Conservation (phyloP, 2,113 vertebrate genomes). For the Hyperoodon ampullatus region DNA sequence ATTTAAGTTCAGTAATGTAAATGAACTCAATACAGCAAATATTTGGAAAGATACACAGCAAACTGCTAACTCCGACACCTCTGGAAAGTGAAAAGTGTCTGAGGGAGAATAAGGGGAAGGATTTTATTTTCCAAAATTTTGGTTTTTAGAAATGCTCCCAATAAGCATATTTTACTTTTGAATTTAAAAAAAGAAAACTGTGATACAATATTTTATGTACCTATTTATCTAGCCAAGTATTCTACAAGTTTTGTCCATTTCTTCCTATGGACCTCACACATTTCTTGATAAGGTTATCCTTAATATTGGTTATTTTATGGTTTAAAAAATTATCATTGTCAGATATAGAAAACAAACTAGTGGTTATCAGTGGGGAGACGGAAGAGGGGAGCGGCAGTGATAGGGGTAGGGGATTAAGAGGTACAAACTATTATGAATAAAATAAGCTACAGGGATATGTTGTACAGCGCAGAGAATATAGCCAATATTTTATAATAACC, state of each 20-base stretch:
- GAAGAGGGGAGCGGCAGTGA: not conserved
- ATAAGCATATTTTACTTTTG: not conserved
- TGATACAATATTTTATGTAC: not conserved
- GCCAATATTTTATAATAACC: not conserved
- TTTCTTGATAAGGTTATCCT: not conserved
- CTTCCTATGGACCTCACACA: not conserved
- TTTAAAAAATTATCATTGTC: not conserved
- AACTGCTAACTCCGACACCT: not conserved
- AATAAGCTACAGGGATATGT: not conserved
- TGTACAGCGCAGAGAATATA: not conserved
- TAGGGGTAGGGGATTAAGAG: not conserved
- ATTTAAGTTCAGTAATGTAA: not conserved
- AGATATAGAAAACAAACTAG: not conserved
- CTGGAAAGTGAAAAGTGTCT: not conserved
- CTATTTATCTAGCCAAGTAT: not conserved
- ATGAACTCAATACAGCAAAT: not conserved
- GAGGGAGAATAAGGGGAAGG: not conserved
- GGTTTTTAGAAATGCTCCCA: not conserved
- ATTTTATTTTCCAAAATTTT: slow-evolving; percentile 18
- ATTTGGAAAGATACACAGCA: not conserved
- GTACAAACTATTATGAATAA: not conserved
- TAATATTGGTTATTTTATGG: not conserved
- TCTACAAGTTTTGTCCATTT: not conserved
- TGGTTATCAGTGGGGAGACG: not conserved
- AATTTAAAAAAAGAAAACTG: slow-evolving; percentile 32